Conservation (phyloP, 2,888 invertebrate genomes). For the Stegana nigrithorax region DNA sequence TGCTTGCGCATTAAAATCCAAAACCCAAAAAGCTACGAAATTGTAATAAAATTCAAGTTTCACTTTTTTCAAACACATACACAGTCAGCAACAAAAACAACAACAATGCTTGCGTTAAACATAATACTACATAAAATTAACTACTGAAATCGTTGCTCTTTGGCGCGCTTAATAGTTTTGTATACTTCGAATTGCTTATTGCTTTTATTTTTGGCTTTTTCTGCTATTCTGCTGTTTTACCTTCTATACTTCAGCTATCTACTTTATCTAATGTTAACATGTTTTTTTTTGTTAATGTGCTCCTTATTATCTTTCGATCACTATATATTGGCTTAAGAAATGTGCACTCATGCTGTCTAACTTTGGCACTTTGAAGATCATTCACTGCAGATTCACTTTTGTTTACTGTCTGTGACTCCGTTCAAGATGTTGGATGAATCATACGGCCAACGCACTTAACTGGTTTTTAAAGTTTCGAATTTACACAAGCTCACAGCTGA, state of each 20-base stretch:
- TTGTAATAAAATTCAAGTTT: conserved; percentile 1
- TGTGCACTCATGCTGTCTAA: background rate
- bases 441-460: no score
- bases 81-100: background rate
- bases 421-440: no score
- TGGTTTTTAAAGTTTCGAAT: no score
- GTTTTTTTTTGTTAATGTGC: background rate
- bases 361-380: background rate
- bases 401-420: no score
- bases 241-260: background rate
- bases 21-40: background rate
- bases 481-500: no score
- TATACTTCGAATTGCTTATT: no score
- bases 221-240: background rate
- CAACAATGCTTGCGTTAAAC: background rate
- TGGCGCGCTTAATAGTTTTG: background rate
- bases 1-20: background rate
- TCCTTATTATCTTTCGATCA: background rate
- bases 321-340: background rate
- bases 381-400: background rate
- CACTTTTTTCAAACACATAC: conserved; percentile 3
- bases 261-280: background rate
- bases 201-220: background rate
- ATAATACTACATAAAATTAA: background rate
- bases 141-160: background rate